phyloP scores from a whole-genome alignment of 2,888 invertebrate genomes.

The Dysmachus trigonus region DNA sequence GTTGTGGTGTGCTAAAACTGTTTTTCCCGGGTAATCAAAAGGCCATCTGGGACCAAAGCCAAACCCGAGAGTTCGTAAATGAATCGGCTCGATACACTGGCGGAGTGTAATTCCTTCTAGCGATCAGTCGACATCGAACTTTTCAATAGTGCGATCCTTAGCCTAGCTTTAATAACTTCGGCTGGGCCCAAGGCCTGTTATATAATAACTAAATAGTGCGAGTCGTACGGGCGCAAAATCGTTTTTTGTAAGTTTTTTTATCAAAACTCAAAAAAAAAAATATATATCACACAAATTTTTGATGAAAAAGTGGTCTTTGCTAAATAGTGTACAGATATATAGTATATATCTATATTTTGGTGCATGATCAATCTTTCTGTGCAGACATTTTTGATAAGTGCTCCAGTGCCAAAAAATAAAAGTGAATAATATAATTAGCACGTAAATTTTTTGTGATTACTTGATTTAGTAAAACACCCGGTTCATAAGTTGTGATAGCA shows the following conservation, averaged over 20 bases:
- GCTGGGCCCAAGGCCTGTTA: constrained; percentile 53
- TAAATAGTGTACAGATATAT: not conserved
- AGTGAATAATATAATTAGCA: not conserved
- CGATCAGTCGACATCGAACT: constrained; percentile 66
- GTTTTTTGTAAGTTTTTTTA: constrained; percentile 24
- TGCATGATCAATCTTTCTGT: constrained; percentile 1
- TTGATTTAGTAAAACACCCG: not conserved
- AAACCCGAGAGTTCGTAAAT: constrained; percentile 51
- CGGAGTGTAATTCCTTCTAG: constrained; percentile 61
- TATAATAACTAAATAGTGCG: constrained; percentile 45
- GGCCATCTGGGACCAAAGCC: constrained; percentile 65
- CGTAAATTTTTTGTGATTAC: constrained; percentile 2
- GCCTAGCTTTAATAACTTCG: constrained; percentile 52
- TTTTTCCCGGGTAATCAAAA: constrained; percentile 65
- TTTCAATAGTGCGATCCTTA: constrained; percentile 65
- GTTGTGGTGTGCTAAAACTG: constrained; percentile 47
- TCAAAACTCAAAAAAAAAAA: not conserved
- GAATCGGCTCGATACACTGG: constrained; percentile 53
- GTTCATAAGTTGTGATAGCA: not conserved
- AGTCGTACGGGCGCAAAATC: constrained; percentile 30
- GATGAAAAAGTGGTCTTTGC: not conserved
- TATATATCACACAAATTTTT: constrained; percentile 43
- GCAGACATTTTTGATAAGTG: constrained; percentile 15
- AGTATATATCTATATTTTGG: no score
- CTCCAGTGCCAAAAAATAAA: not conserved